Base-by-base conservation (phyloP, 2,888 invertebrate genomes). In the Oxycera nigricornis region DNA sequence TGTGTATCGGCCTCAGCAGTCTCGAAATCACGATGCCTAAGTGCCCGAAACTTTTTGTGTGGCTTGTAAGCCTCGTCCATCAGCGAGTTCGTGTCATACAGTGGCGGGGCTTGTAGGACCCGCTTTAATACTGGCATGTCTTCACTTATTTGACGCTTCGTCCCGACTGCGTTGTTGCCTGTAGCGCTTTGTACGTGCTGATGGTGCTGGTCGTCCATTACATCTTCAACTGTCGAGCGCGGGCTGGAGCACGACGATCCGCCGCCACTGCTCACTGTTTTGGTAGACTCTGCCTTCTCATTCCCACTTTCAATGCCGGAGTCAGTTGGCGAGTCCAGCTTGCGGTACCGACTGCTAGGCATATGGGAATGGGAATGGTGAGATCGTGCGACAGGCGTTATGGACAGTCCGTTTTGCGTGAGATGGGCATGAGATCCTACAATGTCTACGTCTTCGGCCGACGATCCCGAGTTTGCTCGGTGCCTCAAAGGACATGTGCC, bases 1-100 rank as follows among this genome's bases (percentile, higher is more conserved):
- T 73, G 75, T 59, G 88, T 85, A 75, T 91, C 92, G 0, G 90
- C 89, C 80, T 91, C 91, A 1, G 93, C 93, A 7, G 81, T 80
- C 81, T 94, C 94, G 55, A 92, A 92, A 82, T 94, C 94, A 79
- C 94, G 93, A 76, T 89, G 88, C 28, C 94, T 88, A 82, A 94
- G 87, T 1, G 94, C 94, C 57, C 96, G 91, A 89, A 96, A 96
- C 85, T 96, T 96, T 86, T 96, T 96, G 88, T 96, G 96, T 76
- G 96, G 96, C 84, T 96, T 95, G 87, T 96, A 96, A 17, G 95
- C 95, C 86, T 95, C 96, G 84, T 96, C 95, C 95, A 96, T 96
- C 74, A 96, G 86, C 1, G 94, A 92, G 82, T 94, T 93, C 73
- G 95, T 94, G 82, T 95, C 95, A 85, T 95, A 94, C 6, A 96